These are phyloP conservation scores for Rhinatrema bivittatum DNA, from an alignment of 2,797 vertebrate genomes.

Conservation along the genomic window DNA sequence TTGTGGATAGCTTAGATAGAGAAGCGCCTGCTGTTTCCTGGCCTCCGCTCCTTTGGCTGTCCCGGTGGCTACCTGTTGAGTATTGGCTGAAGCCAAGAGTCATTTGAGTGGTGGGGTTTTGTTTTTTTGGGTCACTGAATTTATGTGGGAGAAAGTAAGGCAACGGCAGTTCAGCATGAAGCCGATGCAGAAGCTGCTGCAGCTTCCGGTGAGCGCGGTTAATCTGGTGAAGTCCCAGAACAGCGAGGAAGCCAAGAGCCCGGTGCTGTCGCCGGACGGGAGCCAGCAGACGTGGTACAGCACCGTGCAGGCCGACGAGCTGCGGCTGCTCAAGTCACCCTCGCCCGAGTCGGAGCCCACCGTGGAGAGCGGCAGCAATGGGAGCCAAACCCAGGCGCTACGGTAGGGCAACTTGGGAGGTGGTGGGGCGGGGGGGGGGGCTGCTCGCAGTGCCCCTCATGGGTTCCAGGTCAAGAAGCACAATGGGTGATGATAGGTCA, in stretches of 20 bases:
- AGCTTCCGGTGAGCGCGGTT: constrained; percentile 68
- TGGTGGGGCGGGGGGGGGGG: background rate
- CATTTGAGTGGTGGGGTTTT: too few relatives aligned
- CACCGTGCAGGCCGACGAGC: constrained; percentile 79
- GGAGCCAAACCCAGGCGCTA: constrained; percentile 57
- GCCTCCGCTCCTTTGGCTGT: background rate
- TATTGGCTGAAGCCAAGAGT: too few relatives aligned
- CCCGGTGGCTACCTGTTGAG: background rate
- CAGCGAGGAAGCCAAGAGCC: constrained; percentile 77
- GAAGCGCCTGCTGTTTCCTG: too few relatives aligned
- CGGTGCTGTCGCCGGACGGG: constrained; percentile 69
- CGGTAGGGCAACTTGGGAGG: constrained; percentile 61
- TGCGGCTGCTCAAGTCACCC: constrained; percentile 63
- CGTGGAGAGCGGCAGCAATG: constrained; percentile 24
- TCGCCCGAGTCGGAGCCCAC: constrained; percentile 21
- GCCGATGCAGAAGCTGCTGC: constrained; percentile 79
- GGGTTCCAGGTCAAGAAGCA: background rate
- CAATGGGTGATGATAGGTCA: background rate
- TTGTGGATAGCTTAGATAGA: too few relatives aligned
- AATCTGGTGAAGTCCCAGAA: constrained; percentile 66
- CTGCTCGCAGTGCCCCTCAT: background rate
- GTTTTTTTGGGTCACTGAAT: too few relatives aligned
- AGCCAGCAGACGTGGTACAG: constrained; percentile 78
- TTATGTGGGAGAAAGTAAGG: background rate
- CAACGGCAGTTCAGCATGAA: constrained; percentile 36